Percentiles rank a stretch among this genome's conserved stretches.
These are phyloP conservation scores for Rhinolophus ferrumequinum DNA, from an alignment of 2,113 vertebrate species.

Conservation along the genomic window DNA sequence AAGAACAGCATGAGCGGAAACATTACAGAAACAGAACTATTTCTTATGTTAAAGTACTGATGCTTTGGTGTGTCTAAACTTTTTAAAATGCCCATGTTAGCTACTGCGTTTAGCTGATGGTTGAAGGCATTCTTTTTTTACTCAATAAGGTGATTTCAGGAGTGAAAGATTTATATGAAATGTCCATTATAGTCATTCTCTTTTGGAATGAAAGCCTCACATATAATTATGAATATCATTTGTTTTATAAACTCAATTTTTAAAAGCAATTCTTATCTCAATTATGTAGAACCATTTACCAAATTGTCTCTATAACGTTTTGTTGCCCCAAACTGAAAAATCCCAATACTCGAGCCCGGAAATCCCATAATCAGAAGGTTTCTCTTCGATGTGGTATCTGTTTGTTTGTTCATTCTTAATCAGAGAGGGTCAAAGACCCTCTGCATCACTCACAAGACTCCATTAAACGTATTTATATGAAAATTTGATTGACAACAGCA, in stretches of 20 bases:
- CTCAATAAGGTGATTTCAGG: background rate
- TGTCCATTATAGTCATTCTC: background rate
- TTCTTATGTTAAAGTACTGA: constrained; percentile 66
- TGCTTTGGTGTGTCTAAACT: constrained; percentile 31
- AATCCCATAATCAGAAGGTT: background rate
- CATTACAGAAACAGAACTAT: constrained; percentile 52
- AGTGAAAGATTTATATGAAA: background rate
- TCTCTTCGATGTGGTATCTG: background rate
- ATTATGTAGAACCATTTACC: constrained; percentile 1
- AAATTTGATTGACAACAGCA: background rate
- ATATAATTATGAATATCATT: background rate
- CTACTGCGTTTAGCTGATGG: constrained; percentile 25
- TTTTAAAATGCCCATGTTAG: background rate
- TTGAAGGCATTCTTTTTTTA: background rate
- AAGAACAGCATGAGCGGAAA: constrained; percentile 78
- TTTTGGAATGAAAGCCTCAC: background rate
- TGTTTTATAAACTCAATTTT: background rate
- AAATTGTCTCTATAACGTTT: background rate
- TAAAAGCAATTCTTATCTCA: background rate
- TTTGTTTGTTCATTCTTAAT: background rate
- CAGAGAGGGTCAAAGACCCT: background rate
- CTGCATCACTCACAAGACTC: background rate
- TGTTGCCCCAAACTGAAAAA: background rate
- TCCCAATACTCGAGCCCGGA: background rate
- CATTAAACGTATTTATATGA: background rate